Evolutionary conservation across 2,888 invertebrate species (phyloP).

Genomic region (Dasypolia templi): DNA sequence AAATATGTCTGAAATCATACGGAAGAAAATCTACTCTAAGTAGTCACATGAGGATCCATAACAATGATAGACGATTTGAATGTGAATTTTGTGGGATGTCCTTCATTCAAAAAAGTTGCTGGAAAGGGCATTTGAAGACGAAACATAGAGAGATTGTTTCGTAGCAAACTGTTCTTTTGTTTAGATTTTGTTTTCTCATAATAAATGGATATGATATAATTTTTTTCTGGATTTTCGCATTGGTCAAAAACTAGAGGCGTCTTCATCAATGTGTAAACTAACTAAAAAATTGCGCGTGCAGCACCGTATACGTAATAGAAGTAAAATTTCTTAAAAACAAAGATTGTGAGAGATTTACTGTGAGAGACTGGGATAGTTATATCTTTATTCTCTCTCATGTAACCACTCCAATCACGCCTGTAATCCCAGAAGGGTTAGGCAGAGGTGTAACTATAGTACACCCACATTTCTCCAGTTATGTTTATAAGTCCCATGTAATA

Average conservation of each 20-base stretch:
- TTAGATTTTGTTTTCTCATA: not conserved
- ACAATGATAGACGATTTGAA: slow-evolving; percentile 67
- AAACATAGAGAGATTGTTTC: slow-evolving; percentile 65
- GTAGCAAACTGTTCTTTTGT: not conserved
- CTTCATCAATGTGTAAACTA: not conserved
- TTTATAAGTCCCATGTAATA: no score
- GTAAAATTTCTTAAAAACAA: not conserved
- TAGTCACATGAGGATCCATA: slow-evolving; percentile 77
- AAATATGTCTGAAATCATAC: slow-evolving; percentile 76
- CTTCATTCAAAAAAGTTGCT: slow-evolving; percentile 71
- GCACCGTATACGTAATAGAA: not conserved
- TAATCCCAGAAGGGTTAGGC: no score
- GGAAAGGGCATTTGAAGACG: slow-evolving; percentile 69
- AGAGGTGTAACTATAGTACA: no score
- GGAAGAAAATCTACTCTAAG: slow-evolving; percentile 74
- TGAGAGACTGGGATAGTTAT: not conserved
- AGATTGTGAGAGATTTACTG: not conserved
- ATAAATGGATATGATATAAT: not conserved
- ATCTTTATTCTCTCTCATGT: not conserved
- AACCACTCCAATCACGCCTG: no score
- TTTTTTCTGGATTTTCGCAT: not conserved
- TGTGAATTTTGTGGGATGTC: slow-evolving; percentile 67
- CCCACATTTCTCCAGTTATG: no score
- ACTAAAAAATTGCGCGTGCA: not conserved
- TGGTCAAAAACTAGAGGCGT: not conserved